Evolutionary conservation across 1,140 invertebrate genomes (phyloP).

Genomic region (Bombus terrestris): DNA sequence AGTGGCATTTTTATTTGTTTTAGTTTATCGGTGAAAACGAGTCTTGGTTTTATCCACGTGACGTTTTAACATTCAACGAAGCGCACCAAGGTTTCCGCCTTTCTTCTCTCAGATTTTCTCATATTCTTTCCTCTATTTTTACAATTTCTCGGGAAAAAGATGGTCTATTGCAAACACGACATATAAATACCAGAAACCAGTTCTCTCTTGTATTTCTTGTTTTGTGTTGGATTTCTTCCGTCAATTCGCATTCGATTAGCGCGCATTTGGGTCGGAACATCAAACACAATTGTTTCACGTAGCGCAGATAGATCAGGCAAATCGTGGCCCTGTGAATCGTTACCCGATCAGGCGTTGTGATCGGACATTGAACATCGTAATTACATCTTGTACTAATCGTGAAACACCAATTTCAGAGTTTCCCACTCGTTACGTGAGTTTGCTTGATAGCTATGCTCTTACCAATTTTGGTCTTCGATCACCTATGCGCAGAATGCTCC

Average conservation of each 20-base stretch:
- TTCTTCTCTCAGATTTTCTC: neutral
- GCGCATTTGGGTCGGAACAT: neutral
- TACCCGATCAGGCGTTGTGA: neutral
- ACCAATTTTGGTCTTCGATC: neutral
- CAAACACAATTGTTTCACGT: neutral
- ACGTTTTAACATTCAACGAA: neutral
- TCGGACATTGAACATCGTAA: neutral
- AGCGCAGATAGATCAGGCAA: neutral
- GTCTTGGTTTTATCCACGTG: neutral
- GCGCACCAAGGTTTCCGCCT: too few relatives aligned
- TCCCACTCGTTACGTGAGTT: neutral
- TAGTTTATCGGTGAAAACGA: too few relatives aligned
- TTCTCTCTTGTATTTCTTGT: neutral
- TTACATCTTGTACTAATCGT: neutral
- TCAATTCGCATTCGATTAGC: slow-evolving; percentile 29
- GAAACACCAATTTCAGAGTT: neutral
- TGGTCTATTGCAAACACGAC: neutral
- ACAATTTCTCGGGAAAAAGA: neutral
- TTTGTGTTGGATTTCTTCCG: neutral
- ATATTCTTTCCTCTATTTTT: neutral
- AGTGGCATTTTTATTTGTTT: neutral
- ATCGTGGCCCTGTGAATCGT: neutral
- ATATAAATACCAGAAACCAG: neutral
- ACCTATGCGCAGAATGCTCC: neutral
- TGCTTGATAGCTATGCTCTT: neutral